Base-by-base conservation (phyloP, 2,113 vertebrate genomes). In the Upupa epops region DNA sequence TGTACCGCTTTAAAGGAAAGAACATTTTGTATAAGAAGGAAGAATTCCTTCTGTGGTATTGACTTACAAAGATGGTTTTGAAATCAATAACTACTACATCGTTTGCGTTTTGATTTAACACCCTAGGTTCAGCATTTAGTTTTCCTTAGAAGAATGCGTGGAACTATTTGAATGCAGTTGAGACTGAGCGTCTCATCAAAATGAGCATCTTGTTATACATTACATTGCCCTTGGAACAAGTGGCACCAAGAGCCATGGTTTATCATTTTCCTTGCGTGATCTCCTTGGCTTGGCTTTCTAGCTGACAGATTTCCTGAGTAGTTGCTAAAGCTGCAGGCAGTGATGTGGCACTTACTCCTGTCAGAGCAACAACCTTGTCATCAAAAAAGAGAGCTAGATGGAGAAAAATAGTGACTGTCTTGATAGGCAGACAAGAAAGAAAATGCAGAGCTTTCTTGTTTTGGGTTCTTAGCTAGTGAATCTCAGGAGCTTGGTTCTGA, bases 341-440 rank as follows among this genome's bases (percentile, higher is more conserved):
- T 40, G 17, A 42, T 64, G 25, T 86, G 24, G 24, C 63, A 21
- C 40, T 92, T 88, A 31, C 21, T 82, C 28, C 21, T 24, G 45
- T 19, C 40, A 79, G 45, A 56, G 34, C 61, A 81, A 22, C 28
- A 40, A 63, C 29, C 14, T 88, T 17, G 22, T 45, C 58, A 7
- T 69, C 54, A 69, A 63, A 89, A 82, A 58, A 34, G 65, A 91
- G 55, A 95, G 37, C 54, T 93, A 92, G 92, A 6, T 8, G 77
- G 64, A 90, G 78, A 54, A 80, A 83, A 94, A 17, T 42, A 83
- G 86, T 94, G 49, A 49, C 68, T 12, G 17, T 86, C 65, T 94
- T 83, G 93, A 73, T 48, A 88, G 74, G 88, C 75, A 88, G 87
- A 93, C n/a, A 88, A 92, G 26, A 20, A 70, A 89, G 81, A 82